Evolutionary conservation across 2,797 vertebrate genomes (phyloP).

Genomic region (Pantherophis alleghaniensis): DNA sequence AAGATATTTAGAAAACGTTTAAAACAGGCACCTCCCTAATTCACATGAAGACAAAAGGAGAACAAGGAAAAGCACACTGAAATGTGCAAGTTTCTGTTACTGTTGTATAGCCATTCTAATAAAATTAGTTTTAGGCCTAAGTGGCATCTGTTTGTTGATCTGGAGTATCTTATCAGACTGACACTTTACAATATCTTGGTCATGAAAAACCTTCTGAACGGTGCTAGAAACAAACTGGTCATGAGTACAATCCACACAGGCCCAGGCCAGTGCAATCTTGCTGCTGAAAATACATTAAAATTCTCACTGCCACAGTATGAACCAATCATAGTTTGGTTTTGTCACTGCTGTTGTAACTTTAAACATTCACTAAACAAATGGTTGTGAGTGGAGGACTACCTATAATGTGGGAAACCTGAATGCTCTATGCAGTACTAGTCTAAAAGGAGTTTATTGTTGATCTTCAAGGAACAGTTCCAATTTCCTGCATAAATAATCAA

Average conservation of each 20-base stretch:
- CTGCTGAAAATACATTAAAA: background rate
- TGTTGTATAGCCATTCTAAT: background rate
- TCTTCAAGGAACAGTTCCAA: background rate
- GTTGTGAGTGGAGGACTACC: background rate
- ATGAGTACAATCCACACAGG: background rate
- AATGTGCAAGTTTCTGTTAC: background rate
- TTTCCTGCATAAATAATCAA: background rate
- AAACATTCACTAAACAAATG: background rate
- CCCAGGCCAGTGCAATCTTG: background rate
- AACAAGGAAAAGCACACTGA: background rate
- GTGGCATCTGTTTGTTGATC: background rate
- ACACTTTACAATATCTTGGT: background rate
- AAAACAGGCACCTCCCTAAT: background rate
- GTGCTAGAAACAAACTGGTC: background rate
- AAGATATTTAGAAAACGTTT: background rate
- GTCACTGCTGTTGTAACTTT: background rate
- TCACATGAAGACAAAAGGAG: background rate
- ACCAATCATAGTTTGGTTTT: background rate
- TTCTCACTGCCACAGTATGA: background rate
- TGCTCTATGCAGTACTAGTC: background rate
- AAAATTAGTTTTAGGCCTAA: background rate
- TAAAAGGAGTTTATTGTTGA: background rate
- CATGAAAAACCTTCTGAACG: background rate
- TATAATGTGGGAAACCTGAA: background rate
- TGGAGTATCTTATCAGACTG: background rate